Conservation (phyloP, 2,888 invertebrate species). For the Agrotis puta region DNA sequence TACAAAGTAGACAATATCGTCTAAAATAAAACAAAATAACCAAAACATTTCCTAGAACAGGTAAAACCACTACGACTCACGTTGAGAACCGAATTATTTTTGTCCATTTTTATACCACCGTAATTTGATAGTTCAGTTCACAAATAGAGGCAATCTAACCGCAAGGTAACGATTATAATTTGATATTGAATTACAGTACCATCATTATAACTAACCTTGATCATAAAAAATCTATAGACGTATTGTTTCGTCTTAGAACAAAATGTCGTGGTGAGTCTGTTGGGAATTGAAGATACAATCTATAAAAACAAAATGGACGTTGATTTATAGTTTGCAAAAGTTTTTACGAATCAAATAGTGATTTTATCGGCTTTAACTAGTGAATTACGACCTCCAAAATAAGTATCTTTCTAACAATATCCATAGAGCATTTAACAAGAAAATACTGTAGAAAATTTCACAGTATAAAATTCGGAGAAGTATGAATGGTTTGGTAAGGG, state of each 20-base stretch:
- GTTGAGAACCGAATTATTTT: slow-evolving; percentile 16
- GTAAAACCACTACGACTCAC: background rate
- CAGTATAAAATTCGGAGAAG: background rate
- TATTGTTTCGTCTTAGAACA: slow-evolving; percentile 11
- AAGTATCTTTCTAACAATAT: background rate
- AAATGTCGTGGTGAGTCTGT: slow-evolving; percentile 9
- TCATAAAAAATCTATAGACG: background rate
- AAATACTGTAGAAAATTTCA: background rate
- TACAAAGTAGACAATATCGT: background rate
- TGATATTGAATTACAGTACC: slow-evolving; percentile 48
- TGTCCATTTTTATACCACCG: slow-evolving; percentile 10
- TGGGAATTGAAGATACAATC: slow-evolving; percentile 27
- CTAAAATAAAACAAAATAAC: background rate
- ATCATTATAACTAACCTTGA: slow-evolving; percentile 34
- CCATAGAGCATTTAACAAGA: background rate
- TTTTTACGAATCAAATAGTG: slow-evolving; percentile 4
- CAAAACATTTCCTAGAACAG: background rate
- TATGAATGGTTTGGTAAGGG: background rate
- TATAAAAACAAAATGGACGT: slow-evolving; percentile 29
- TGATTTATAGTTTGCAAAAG: slow-evolving; percentile 31
- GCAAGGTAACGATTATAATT: slow-evolving; percentile 33
- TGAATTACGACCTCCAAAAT: background rate
- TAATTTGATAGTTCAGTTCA: slow-evolving; percentile 50
- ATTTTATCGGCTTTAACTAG: slow-evolving; percentile 3
- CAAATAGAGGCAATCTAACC: slow-evolving; percentile 43